Percentiles rank a stretch among this genome's conserved stretches.
phyloP scores from a whole-genome alignment of 1,140 invertebrate genomes.

The Onthophagus taurus region DNA sequence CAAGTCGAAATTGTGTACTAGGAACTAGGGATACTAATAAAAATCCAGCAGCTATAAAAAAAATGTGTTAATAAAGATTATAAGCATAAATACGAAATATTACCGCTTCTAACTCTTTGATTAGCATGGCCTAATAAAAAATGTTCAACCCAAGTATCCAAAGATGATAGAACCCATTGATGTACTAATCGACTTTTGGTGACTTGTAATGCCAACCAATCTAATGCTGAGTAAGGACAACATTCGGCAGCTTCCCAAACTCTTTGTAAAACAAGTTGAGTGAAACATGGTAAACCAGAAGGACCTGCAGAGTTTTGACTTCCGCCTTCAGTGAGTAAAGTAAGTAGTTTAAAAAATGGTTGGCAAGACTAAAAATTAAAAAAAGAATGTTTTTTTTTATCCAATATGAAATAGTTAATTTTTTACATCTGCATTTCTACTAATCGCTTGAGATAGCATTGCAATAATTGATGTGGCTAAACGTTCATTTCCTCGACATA shows the following conservation, averaged over 20 bases:
- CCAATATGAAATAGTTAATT: background rate
- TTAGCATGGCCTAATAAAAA: conserved; percentile 79
- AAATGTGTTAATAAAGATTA: conserved; percentile 2
- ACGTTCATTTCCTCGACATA: conserved; percentile 82
- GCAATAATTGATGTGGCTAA: conserved; percentile 72
- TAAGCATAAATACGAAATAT: too few relatives aligned
- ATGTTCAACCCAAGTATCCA: conserved; percentile 83
- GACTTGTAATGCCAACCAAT: conserved; percentile 78
- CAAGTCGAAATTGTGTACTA: conserved; percentile 76
- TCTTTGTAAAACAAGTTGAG: conserved; percentile 72
- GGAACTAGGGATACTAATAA: conserved; percentile 81
- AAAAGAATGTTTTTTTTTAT: background rate
- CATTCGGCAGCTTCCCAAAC: conserved; percentile 87
- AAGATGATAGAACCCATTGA: conserved; percentile 75
- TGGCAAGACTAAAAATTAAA: conserved; percentile 52
- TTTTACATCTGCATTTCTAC: conserved; percentile 74
- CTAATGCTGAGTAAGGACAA: conserved; percentile 80
- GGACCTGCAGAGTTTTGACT: conserved; percentile 50
- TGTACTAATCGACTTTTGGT: conserved; percentile 83
- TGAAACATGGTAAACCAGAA: conserved; percentile 77
- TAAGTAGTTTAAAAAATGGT: conserved; percentile 85
- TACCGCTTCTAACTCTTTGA: conserved; percentile 73
- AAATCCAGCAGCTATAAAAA: conserved; percentile 63
- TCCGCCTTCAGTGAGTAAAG: conserved; percentile 60
- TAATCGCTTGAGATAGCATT: conserved; percentile 84